phyloP scores from a whole-genome alignment of 2,797 vertebrate genomes.

The Myotis vivesi region DNA sequence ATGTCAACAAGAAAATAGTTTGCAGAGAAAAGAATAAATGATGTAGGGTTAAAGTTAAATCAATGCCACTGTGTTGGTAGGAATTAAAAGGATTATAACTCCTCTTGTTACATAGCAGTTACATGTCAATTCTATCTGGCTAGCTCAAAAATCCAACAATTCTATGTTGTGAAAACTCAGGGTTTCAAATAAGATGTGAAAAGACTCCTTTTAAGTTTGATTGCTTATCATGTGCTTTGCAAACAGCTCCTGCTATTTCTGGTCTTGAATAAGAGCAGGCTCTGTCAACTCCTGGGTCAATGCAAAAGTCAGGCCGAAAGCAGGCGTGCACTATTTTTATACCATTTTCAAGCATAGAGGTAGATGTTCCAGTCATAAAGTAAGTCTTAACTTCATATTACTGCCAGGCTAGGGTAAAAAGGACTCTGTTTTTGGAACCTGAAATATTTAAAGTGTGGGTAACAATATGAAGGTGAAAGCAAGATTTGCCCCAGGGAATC shows the following conservation, averaged over 20 bases:
- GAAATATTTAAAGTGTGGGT: background rate
- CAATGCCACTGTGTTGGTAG: background rate
- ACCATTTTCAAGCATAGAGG: background rate
- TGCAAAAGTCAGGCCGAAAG: background rate
- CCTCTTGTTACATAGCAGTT: background rate
- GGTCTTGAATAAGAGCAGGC: background rate
- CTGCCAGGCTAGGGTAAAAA: background rate
- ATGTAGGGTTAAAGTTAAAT: background rate
- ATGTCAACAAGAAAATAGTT: background rate
- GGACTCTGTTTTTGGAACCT: background rate
- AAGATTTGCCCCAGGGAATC: background rate
- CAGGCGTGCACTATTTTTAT: background rate
- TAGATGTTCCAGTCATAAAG: background rate
- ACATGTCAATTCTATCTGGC: background rate
- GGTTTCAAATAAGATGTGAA: conserved; percentile 17
- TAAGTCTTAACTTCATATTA: background rate
- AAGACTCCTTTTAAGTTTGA: background rate
- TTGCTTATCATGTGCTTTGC: background rate
- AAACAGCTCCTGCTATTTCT: background rate
- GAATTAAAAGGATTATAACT: conserved; percentile 10
- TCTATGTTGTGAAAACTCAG: background rate
- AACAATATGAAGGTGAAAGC: background rate
- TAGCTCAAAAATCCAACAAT: background rate
- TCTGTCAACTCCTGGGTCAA: background rate
- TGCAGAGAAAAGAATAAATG: background rate